Conservation (phyloP, 2,797 vertebrate species). For the Amblyraja radiata region DNA sequence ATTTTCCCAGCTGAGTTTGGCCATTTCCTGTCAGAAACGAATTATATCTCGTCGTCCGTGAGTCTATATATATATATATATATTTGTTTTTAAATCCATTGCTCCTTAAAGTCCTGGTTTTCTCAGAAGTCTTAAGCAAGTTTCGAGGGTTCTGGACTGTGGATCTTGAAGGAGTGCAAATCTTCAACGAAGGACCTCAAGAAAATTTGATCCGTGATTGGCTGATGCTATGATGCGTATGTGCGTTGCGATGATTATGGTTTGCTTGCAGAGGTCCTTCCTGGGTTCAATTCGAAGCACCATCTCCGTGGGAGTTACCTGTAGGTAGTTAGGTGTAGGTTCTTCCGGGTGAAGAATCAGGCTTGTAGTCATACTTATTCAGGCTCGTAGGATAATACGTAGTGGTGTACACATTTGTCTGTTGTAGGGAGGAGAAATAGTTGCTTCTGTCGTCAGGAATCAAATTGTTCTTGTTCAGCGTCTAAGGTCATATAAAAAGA, state of each 20-base stretch:
- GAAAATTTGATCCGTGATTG: conserved; percentile 4
- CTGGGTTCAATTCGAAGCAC: not conserved
- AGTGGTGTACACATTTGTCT: conserved; percentile 96
- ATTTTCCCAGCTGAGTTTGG: not conserved
- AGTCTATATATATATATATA: not conserved
- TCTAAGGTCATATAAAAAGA: conserved; percentile 56
- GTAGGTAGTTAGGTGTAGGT: conserved; percentile 72
- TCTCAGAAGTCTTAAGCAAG: not conserved
- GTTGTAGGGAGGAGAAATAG: conserved; percentile 79
- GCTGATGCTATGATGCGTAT: not conserved
- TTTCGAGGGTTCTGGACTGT: not conserved
- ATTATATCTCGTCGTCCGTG: not conserved
- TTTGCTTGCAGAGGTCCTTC: not conserved
- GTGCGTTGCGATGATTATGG: not conserved
- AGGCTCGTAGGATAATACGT: conserved; percentile 91
- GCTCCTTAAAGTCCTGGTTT: not conserved
- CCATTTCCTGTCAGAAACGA: not conserved
- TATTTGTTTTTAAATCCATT: not conserved
- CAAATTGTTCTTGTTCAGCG: conserved; percentile 96
- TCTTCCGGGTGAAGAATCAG: conserved; percentile 87
- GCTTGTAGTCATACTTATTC: conserved; percentile 89
- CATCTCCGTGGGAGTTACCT: not conserved
- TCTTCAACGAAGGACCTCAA: not conserved
- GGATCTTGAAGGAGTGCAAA: conserved; percentile 14
- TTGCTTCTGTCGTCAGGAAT: conserved; percentile 89